phyloP scores from a whole-genome alignment of 1,140 invertebrate genomes.

The Plectus sambesii region DNA sequence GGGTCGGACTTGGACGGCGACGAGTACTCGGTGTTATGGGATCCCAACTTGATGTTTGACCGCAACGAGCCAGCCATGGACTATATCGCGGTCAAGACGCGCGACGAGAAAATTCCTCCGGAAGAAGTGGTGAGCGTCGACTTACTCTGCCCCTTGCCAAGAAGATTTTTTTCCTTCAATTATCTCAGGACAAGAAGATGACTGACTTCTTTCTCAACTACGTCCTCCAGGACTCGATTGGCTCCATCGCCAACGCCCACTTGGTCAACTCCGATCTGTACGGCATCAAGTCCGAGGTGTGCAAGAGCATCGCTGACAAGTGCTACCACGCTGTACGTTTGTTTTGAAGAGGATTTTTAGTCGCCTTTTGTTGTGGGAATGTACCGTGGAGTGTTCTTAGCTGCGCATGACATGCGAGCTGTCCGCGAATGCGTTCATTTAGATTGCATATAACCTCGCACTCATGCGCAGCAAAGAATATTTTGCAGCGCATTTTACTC shows the following conservation, averaged over 20 bases:
- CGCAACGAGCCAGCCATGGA: slow-evolving; percentile 28
- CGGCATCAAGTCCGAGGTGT: slow-evolving; percentile 16
- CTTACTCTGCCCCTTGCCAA: background rate
- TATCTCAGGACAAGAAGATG: slow-evolving; percentile 23
- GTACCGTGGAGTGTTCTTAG: too few species aligned
- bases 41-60: slow-evolving; percentile 32
- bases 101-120: slow-evolving; percentile 8
- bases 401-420: too few species aligned
- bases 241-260: slow-evolving; percentile 28
- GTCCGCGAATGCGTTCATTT: too few species aligned
- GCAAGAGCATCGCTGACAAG: slow-evolving; percentile 31
- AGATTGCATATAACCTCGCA: too few species aligned
- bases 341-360: too few species aligned
- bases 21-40: slow-evolving; percentile 43
- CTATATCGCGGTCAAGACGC: slow-evolving; percentile 15
- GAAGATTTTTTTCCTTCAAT: background rate
- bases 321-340: slow-evolving; percentile 28
- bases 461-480: too few species aligned
- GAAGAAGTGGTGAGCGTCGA: slow-evolving; percentile 14
- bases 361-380: too few species aligned
- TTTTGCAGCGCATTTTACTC: too few species aligned
- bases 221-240: slow-evolving; percentile 32
- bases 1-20: slow-evolving; percentile 44
- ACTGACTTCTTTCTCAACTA: slow-evolving; percentile 30
- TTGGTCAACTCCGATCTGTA: slow-evolving; percentile 28